Evolutionary conservation across 2,888 invertebrate species (phyloP).

Genomic region (Meta bourneti): DNA sequence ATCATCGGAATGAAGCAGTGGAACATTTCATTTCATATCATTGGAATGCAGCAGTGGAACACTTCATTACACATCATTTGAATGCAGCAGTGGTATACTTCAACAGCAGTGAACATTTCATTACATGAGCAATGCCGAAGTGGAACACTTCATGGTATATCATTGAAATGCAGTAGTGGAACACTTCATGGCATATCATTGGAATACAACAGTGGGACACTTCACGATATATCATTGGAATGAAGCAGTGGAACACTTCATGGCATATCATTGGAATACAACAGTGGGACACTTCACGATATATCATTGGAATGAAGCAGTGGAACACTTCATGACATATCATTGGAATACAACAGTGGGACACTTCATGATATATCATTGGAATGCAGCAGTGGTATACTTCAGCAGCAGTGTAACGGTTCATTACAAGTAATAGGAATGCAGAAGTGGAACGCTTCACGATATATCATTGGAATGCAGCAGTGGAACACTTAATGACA

Average conservation of each 20-base stretch:
- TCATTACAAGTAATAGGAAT: no score
- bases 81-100: no score
- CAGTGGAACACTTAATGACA: neutral
- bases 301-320: conserved; percentile 18
- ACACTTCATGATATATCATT: neutral
- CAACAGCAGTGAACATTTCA: no score
- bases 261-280: no score
- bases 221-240: no score
- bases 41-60: conserved; percentile 5
- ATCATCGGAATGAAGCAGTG: conserved; percentile 3
- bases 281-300: neutral
- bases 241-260: no score
- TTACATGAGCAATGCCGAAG: neutral
- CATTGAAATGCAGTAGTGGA: conserved; percentile 12
- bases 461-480: conserved; percentile 23
- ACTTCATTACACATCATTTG: neutral
- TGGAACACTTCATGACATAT: neutral
- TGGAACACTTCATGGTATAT: neutral
- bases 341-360: conserved; percentile 6
- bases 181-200: neutral
- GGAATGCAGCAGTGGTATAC: no score
- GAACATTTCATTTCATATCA: neutral
- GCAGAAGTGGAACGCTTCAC: neutral
- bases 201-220: neutral
- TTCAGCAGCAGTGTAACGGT: no score